Evolutionary conservation across 2,888 invertebrate genomes (phyloP).

Genomic region (Salpingus planirostris): DNA sequence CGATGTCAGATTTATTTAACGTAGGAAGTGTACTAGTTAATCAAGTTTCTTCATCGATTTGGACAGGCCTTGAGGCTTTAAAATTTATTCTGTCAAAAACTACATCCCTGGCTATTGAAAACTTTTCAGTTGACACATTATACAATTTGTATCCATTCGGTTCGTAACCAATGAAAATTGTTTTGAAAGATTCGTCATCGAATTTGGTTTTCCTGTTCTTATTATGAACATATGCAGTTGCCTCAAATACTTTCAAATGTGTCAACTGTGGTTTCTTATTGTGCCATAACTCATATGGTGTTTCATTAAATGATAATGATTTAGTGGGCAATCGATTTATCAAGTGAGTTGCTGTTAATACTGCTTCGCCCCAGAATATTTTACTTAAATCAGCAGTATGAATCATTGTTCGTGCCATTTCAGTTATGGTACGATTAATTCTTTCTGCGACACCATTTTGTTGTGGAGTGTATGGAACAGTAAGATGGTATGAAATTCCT

Average conservation of each 20-base stretch:
- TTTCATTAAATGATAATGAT: slow-evolving; percentile 15
- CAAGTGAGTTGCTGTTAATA: slow-evolving; percentile 15
- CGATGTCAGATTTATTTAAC: too few species aligned
- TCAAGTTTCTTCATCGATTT: background rate
- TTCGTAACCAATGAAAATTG: slow-evolving; percentile 28
- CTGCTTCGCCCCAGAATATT: slow-evolving; percentile 30
- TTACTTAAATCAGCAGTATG: slow-evolving; percentile 25
- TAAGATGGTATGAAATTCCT: slow-evolving; percentile 12
- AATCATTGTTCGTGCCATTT: slow-evolving; percentile 21
- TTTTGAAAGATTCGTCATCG: slow-evolving; percentile 32
- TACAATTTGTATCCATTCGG: slow-evolving; percentile 31
- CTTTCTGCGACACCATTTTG: slow-evolving; percentile 13
- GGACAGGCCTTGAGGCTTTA: slow-evolving; percentile 1
- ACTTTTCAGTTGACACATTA: slow-evolving; percentile 23
- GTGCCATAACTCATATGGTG: slow-evolving; percentile 21
- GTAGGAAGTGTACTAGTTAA: too few species aligned
- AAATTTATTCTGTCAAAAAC: slow-evolving; percentile 24
- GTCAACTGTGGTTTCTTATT: slow-evolving; percentile 27
- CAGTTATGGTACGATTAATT: slow-evolving; percentile 11
- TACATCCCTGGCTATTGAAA: slow-evolving; percentile 25
- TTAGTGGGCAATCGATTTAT: slow-evolving; percentile 14
- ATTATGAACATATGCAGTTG: slow-evolving; percentile 29
- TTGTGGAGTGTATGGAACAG: slow-evolving; percentile 12
- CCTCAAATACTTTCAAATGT: slow-evolving; percentile 27
- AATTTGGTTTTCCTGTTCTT: slow-evolving; percentile 28